Conservation (phyloP, 2,113 vertebrate genomes). For the Cettia cetti region DNA sequence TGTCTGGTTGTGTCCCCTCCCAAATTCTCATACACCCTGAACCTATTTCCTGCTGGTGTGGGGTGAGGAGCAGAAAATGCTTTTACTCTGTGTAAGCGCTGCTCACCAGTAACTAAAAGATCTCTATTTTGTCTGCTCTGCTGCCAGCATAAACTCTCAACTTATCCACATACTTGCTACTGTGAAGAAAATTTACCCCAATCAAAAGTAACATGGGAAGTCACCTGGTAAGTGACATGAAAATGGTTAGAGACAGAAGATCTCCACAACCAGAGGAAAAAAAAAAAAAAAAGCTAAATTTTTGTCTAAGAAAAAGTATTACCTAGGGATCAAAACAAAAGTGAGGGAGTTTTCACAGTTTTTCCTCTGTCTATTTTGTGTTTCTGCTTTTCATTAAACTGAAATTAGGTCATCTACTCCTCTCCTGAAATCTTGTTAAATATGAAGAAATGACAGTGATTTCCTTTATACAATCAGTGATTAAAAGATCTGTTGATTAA, state of each 20-base stretch:
- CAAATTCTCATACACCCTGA: rapidly evolving
- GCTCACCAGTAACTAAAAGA: neutral
- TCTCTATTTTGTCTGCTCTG: neutral
- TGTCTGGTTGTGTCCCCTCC: neutral
- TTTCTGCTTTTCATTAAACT: neutral
- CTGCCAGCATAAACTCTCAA: neutral
- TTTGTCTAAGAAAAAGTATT: neutral
- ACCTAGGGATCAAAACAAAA: neutral
- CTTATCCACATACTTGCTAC: neutral
- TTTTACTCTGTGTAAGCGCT: neutral
- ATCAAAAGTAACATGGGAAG: neutral
- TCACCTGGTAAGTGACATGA: neutral
- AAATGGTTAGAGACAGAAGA: neutral
- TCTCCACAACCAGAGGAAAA: neutral
- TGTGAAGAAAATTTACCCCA: neutral
- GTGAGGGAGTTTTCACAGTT: neutral
- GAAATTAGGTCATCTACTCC: neutral
- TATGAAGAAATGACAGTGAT: neutral
- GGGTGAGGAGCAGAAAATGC: neutral
- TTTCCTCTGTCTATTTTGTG: neutral
- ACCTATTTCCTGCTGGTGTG: neutral
- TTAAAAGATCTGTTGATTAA: neutral
- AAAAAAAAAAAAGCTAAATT: neutral
- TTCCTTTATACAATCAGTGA: neutral
- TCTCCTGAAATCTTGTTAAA: neutral